A percentile compares a stretch with the other conserved stretches of the same genome.
Conservation (phyloP, 2,113 vertebrate species). For the Pongo abelii region DNA sequence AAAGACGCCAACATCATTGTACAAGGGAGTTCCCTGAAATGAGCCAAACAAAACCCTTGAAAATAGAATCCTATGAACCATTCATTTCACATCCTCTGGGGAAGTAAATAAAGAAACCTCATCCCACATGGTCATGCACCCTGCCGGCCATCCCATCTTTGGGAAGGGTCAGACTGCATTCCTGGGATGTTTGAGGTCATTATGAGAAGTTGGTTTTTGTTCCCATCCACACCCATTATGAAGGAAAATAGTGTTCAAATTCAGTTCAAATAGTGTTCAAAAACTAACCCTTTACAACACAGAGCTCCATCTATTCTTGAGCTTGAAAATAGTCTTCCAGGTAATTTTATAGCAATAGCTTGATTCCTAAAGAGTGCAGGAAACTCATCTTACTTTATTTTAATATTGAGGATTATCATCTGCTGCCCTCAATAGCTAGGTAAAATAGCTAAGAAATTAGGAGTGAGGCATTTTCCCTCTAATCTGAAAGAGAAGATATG, state of each 20-base stretch:
- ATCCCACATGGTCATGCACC: neutral
- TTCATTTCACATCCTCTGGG: slow-evolving; percentile 33
- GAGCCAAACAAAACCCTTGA: slow-evolving; percentile 40
- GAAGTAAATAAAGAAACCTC: neutral
- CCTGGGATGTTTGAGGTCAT: slow-evolving; percentile 45
- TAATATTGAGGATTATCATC: neutral
- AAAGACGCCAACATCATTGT: slow-evolving; percentile 17
- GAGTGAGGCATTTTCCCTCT: neutral
- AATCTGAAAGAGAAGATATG: neutral
- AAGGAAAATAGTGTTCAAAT: slow-evolving; percentile 22
- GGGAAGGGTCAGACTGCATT: slow-evolving; percentile 20
- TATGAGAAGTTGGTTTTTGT: neutral
- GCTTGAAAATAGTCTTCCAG: neutral
- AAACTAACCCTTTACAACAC: neutral
- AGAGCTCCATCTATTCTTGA: neutral
- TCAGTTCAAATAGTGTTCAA: neutral
- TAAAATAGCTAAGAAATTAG: neutral
- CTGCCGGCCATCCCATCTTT: slow-evolving; percentile 8
- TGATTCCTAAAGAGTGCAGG: neutral
- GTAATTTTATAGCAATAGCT: neutral
- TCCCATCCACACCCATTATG: neutral
- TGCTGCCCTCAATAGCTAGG: neutral
- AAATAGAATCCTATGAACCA: slow-evolving; percentile 50
- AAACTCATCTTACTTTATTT: neutral
- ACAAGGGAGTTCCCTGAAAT: slow-evolving; percentile 48